Evolutionary conservation across 2,113 vertebrate species (phyloP), one percentile per base, ranked within the genome.

Genomic region (Physeter macrocephalus): DNA sequence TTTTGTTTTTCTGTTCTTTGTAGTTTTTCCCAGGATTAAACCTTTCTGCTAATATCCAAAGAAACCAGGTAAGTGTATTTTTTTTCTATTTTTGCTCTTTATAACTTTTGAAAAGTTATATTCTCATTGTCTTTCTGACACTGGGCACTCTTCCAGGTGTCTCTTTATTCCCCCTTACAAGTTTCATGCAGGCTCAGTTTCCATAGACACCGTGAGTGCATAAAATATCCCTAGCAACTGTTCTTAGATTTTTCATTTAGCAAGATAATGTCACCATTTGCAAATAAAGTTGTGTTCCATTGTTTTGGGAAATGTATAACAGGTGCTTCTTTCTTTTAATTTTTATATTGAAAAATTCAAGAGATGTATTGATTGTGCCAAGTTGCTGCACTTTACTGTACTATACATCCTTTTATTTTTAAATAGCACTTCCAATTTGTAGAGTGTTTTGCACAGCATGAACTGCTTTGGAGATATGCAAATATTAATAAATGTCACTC

Each of bases 221-320:
- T 88, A 82, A 77, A 96, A 90, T 85, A 93, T 95, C 71, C 93
- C n/a, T 95, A 97, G 97, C 90, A 98, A 98, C 97, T 84, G 69
- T 91, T 94, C 88, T 95, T 25, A 81, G 93, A 59, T 62, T 84
- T 95, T 97, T 90, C 82, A 93, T 93, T 88, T 9, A 94, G 74
- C 36, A 87, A 95, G 87, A 92, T 82, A 92, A 23, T 97, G 75
- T 85, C 80, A 95, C 36, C 49, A 61, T 77, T 97, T 96, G 87
- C 61, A 80, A 94, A 95, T 59, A 66, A 83, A 96, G 15, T 49
- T 92, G 74, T 93, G 52, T 18, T 2, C 23, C 61, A 95, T 97
- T 96, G 93, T 97, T 97, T 95, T 74, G 72, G 41, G 29, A 95
- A n/a, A 88, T 96, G 64, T 88, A 57, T 94, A 95, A 95, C 83